phyloP scores from a whole-genome alignment of 2,113 vertebrate genomes.

The Cranoglanis bouderius region DNA sequence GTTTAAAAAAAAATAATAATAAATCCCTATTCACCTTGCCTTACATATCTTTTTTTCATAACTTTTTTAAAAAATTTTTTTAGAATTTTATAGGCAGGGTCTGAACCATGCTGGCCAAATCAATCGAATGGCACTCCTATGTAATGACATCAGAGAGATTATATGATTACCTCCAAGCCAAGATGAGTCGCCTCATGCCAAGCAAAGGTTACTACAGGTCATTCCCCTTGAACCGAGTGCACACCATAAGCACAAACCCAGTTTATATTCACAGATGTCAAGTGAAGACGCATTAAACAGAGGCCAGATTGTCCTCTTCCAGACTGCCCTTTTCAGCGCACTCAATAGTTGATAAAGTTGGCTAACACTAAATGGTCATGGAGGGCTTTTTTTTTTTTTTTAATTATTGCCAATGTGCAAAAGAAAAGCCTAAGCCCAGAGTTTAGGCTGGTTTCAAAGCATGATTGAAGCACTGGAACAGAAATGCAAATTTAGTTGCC shows the following conservation, averaged over 20 bases:
- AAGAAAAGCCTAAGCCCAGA: constrained; percentile 6
- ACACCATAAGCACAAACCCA: constrained; percentile 8
- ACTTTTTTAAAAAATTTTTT: too few relatives aligned
- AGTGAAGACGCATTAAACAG: constrained; percentile 52
- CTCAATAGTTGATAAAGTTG: constrained; percentile 42
- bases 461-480: constrained; percentile 22
- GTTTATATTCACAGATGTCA: constrained; percentile 65
- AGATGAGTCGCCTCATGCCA: constrained; percentile 49
- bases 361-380: constrained; percentile 34
- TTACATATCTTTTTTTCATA: neutral
- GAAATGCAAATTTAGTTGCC: constrained; percentile 27
- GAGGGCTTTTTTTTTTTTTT: neutral
- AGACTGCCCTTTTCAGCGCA: constrained; percentile 35
- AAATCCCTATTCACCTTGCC: neutral
- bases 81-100: constrained; percentile 24
- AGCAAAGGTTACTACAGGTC: constrained; percentile 79
- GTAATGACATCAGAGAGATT: constrained; percentile 67
- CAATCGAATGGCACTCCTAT: constrained; percentile 68
- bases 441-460: constrained; percentile 9
- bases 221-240: constrained; percentile 62
- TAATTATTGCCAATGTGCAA: constrained; percentile 18
- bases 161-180: constrained; percentile 67
- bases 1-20: too few relatives aligned
- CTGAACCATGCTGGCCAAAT: constrained; percentile 61
- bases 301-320: constrained; percentile 33